Evolutionary conservation across 2,888 invertebrate species (phyloP).

Genomic region (Aphrophora alni): DNA sequence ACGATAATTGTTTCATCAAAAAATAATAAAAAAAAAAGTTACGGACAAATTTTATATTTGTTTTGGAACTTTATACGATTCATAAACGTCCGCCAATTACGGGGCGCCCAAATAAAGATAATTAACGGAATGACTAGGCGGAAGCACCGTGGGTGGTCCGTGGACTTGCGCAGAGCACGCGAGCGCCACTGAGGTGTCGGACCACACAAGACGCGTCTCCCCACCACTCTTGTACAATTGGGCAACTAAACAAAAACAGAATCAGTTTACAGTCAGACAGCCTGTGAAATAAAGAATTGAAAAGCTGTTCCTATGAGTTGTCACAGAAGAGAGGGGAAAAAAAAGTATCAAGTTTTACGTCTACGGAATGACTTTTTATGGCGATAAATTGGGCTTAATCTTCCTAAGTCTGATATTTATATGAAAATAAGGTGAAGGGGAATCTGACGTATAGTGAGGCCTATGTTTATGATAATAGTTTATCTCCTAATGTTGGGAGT

Average conservation of each 20-base stretch:
- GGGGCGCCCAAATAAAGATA: background rate
- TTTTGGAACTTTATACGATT: background rate
- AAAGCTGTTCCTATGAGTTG: background rate
- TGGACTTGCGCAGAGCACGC: background rate
- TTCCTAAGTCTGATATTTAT: background rate
- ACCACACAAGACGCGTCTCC: background rate
- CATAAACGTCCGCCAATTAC: background rate
- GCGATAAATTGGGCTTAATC: background rate
- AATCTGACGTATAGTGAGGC: background rate
- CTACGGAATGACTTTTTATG: background rate
- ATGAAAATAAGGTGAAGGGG: background rate
- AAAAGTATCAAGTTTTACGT: background rate
- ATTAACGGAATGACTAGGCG: background rate
- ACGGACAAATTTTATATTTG: background rate
- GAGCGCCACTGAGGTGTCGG: background rate
- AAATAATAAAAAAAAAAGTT: background rate
- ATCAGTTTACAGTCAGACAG: background rate
- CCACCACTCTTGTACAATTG: background rate
- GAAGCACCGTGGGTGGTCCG: background rate
- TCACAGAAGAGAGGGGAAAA: background rate
- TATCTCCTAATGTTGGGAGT: background rate
- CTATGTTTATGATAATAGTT: background rate
- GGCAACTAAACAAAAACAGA: no score
- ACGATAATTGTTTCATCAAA: conserved; percentile 3
- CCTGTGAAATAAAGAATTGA: background rate